Percentiles rank a stretch among this genome's conserved stretches.
Conservation (phyloP, 2,113 vertebrate genomes). For the Callochromis pleurospilus region DNA sequence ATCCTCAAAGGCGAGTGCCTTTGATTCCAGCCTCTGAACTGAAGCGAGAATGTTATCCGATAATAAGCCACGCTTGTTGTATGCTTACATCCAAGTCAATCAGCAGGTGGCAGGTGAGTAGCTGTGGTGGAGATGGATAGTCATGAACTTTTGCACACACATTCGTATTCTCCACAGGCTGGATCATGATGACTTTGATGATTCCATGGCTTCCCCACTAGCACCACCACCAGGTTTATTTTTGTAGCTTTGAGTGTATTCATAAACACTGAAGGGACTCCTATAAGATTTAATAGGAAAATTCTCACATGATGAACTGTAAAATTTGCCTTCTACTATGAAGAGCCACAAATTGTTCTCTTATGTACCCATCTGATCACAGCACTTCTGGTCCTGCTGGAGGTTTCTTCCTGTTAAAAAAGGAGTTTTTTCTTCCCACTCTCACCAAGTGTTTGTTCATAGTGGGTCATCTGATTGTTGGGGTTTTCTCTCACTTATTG, state of each 20-base stretch:
- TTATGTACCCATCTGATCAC: background rate
- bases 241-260: background rate
- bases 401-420: background rate
- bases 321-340: background rate
- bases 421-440: background rate
- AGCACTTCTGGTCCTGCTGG: background rate
- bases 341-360: accelerated
- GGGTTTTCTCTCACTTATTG: background rate
- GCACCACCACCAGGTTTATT: background rate
- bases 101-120: slow-evolving; percentile 23
- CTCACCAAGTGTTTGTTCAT: background rate
- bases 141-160: background rate
- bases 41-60: slow-evolving; percentile 19
- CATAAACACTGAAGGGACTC: background rate
- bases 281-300: background rate
- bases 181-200: background rate
- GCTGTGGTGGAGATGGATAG: background rate
- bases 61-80: slow-evolving; percentile 29
- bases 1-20: slow-evolving; percentile 38
- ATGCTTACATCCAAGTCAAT: slow-evolving; percentile 45
- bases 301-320: background rate
- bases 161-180: background rate
- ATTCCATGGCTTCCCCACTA: background rate
- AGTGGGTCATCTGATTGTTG: background rate
- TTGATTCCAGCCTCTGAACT: slow-evolving; percentile 28